Base-by-base conservation (phyloP, 2,797 vertebrate species). In the Euphonia xanthogaster region DNA sequence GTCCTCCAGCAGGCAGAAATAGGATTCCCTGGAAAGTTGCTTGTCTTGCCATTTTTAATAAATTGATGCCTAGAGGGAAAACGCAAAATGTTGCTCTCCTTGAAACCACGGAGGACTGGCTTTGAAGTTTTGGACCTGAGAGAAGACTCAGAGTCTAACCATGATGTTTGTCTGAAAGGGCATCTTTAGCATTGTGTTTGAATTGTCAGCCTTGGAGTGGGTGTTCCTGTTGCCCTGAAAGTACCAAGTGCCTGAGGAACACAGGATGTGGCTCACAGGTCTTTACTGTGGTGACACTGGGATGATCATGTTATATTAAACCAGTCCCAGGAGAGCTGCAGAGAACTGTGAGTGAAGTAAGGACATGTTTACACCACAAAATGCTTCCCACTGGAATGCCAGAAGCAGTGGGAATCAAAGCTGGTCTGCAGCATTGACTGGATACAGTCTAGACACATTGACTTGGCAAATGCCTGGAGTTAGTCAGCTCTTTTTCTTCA, bases 211-310 rank as follows among this genome's bases (percentile, higher is more conserved):
- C 42, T 83, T 51, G 40, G 54, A 68, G 16, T 44, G 62, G 24
- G 3, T 72, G 51, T 76, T 89, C 55, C 68, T 80, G 47, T 28
- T 58, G 50, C 48, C 51, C 40, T 86, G 72, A 44, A 86, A 91
- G 68, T 51, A 51, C 44, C 72, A 85, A 65, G 80, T 68, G 54
- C 57, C 47, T 27, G 58, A 95, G 58, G 61, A 89, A 9, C 61
- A 61, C 57, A 89, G 91, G 68, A 86, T 87, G 68, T 91, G 89
- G 86, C 93, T 87, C 86, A 71, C 53, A 51, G 42, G 50, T 86
- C 85, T 78, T 78, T 80, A 6, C 68, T 75, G 44, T 71, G 68
- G 53, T 87, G 75, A 47, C 78, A 48, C 2, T 40, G 72, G 55
- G 68, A 80, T 57, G 28, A 31, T 83, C 33, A 13, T 14, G 22